Conservation (phyloP, 2,113 vertebrate genomes). For the Lepus timidus region DNA sequence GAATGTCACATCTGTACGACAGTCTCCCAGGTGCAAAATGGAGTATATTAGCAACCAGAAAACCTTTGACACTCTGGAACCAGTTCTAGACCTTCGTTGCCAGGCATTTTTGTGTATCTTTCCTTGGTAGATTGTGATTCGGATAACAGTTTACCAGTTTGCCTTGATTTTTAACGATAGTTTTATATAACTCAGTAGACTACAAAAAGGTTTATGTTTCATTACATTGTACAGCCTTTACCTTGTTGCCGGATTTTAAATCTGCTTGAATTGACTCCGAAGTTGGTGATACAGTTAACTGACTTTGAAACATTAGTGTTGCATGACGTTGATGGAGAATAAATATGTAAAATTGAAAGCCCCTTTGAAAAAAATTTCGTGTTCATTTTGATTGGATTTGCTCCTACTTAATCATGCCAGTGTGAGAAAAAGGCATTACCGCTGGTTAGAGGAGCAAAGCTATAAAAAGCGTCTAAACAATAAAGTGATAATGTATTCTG, state of each 20-base stretch:
- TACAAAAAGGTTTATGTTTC: background rate
- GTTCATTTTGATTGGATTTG: background rate
- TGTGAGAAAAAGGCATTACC: constrained; percentile 25
- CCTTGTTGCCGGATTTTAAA: constrained; percentile 29
- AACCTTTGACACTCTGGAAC: constrained; percentile 4
- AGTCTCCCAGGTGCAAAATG: background rate
- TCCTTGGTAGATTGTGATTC: constrained; percentile 38
- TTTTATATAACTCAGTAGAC: background rate
- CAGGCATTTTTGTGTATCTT: constrained; percentile 22
- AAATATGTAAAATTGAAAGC: constrained; percentile 31
- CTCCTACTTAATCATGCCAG: background rate
- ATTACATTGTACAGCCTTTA: constrained; percentile 8
- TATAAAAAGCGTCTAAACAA: background rate
- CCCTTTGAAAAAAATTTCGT: background rate
- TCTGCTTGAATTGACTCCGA: background rate
- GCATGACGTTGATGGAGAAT: background rate
- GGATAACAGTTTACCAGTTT: background rate
- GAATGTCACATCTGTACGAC: constrained; percentile 45
- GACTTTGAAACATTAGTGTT: constrained; percentile 16
- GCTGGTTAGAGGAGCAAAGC: background rate
- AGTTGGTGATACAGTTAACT: constrained; percentile 42
- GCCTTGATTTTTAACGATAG: constrained; percentile 7
- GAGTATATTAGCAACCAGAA: constrained; percentile 5
- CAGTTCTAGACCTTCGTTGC: background rate
- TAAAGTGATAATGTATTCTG: background rate